These are phyloP conservation scores for Hydraecia micacea DNA, from an alignment of 2,888 invertebrate genomes.

Conservation along the genomic window DNA sequence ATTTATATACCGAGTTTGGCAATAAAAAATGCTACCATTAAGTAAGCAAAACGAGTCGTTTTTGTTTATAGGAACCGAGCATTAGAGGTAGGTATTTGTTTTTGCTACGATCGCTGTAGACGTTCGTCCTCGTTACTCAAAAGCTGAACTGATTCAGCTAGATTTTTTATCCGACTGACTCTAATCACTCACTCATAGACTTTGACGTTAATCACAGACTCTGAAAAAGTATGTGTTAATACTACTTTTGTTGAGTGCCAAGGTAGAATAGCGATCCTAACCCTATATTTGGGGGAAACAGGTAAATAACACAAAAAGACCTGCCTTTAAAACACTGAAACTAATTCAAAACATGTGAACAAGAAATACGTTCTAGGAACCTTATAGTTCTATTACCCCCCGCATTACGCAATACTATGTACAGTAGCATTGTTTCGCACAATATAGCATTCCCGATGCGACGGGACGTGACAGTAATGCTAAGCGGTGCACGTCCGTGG, in stretches of 20 bases:
- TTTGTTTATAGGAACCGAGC: neutral
- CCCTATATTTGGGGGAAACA: neutral
- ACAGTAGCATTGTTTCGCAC: constrained; percentile 49
- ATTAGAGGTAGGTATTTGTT: neutral
- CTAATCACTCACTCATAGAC: neutral
- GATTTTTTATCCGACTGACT: neutral
- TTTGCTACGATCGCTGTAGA: neutral
- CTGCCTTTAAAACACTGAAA: neutral
- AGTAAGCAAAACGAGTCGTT: neutral
- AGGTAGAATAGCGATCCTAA: neutral
- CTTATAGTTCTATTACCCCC: constrained; percentile 29
- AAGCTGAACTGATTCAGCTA: neutral
- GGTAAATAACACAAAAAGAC: neutral
- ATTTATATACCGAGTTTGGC: neutral
- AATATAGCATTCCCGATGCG: constrained; percentile 55
- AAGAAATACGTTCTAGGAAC: constrained; percentile 8
- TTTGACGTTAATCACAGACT: neutral
- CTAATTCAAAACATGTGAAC: neutral
- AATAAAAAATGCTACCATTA: neutral
- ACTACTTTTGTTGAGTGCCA: neutral
- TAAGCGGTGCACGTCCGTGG: constrained; percentile 42
- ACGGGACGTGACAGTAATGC: constrained; percentile 59
- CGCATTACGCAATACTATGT: constrained; percentile 34
- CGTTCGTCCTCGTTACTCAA: neutral
- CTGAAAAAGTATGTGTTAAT: neutral